Evolutionary conservation across 2,888 invertebrate genomes (phyloP), one percentile per base, ranked within the genome.

Genomic region (Nematopogon swammerdamellus): DNA sequence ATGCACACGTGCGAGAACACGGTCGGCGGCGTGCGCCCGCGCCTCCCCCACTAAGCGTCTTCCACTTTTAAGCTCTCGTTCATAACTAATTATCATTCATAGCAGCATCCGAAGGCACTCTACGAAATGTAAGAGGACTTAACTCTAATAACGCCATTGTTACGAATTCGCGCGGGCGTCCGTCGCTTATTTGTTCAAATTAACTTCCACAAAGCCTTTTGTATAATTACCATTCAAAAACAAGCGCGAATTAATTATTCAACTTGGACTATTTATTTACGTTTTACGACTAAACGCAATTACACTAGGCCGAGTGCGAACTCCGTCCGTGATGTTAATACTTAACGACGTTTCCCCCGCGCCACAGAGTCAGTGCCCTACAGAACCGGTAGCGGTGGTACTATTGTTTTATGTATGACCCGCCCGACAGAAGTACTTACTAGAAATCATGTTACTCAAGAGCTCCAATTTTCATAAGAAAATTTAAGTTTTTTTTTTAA

Each of bases 361-460:
- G 54, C 56, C 55, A 59, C 60, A 60, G 60, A 60, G 61, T 63
- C 63, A 61, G 61, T 64, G 64, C 59, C 60, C 57, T 58, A 56
- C 58, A 59, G 58, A 60, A 64, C 64, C 62, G 62, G 64, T 59
- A 59, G 58, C 49, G n/a, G n/a, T n/a, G n/a, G n/a, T n/a, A n/a
- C n/a, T n/a, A n/a, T n/a, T n/a, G n/a, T n/a, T n/a, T n/a, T n/a
- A n/a, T n/a, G n/a, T n/a, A n/a, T n/a, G n/a, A n/a, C n/a, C n/a
- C n/a, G n/a, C n/a, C n/a, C n/a, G n/a, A n/a, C n/a, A n/a, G n/a
- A n/a, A n/a, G n/a, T n/a, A n/a, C n/a, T n/a, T n/a, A n/a, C n/a
- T n/a, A n/a, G n/a, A n/a, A n/a, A n/a, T n/a, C n/a, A n/a, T n/a
- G n/a, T n/a, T n/a, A n/a, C n/a, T n/a, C n/a, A n/a, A n/a, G n/a